phyloP scores from a whole-genome alignment of 2,797 vertebrate genomes.

The Sarcoramphus papa region DNA sequence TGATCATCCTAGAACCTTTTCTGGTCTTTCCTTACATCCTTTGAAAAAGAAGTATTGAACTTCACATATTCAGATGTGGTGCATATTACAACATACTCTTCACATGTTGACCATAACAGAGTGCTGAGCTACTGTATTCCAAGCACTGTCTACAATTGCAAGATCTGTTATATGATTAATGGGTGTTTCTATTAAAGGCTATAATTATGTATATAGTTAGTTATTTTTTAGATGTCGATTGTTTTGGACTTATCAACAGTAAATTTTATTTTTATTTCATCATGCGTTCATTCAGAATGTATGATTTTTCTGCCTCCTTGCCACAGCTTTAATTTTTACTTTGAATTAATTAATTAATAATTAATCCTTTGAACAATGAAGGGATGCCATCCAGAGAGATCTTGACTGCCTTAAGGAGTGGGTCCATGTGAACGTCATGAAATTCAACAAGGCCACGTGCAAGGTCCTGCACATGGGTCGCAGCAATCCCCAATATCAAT shows the following conservation, averaged over 20 bases:
- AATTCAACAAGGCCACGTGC: background rate
- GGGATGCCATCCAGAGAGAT: background rate
- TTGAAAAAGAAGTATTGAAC: background rate
- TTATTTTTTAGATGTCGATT: background rate
- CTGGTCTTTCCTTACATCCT: background rate
- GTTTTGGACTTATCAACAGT: background rate
- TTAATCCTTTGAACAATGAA: background rate
- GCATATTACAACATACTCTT: background rate
- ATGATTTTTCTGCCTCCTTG: background rate
- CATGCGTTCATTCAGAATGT: background rate
- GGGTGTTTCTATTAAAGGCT: background rate
- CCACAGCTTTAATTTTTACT: background rate
- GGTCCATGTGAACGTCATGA: background rate
- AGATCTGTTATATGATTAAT: background rate
- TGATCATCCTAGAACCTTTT: background rate
- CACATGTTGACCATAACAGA: background rate
- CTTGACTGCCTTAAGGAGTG: background rate
- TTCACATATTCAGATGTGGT: background rate
- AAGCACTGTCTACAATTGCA: background rate
- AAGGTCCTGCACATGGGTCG: rapidly evolving
- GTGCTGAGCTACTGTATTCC: background rate
- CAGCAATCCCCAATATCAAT: background rate
- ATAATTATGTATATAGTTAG: background rate
- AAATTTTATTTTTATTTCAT: background rate
- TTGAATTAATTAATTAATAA: background rate